Base-by-base conservation (phyloP, 2,797 vertebrate genomes). In the Sebastes kiyomatsui region DNA sequence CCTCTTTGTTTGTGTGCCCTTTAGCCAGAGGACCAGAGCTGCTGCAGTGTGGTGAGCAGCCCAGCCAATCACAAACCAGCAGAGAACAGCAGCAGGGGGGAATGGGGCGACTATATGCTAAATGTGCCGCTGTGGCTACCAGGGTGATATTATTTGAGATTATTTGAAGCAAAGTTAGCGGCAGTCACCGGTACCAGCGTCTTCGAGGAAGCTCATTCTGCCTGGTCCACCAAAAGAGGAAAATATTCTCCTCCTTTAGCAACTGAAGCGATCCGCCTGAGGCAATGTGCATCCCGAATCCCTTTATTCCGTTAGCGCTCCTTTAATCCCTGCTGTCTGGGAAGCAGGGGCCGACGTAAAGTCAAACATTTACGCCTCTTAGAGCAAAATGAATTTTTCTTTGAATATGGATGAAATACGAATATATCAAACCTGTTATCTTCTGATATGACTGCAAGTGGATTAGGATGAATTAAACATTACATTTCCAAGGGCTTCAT, bases 1-100 rank as follows among this genome's bases (percentile, higher is more conserved):
- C 61, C 85, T 90, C 87, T 92, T 93, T 93, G 91, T 92, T 83
- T 80, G 73, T 2, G 61, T 90, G 92, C 89, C 90, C 92, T 93
- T 93, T 92, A 88, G 90, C 86, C 84, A 72, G 74, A 85, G 84
- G 85, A 88, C 79, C 55, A n/a, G 79, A 83, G 88, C 88, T 61
- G 22, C 89, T 78, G 88, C 79, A 65, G 81, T 74, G 88, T 71
- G 72, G 70, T 74, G 74, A 71, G 32, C 72, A 46, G 55, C 60
- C n/a, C 83, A 33, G 81, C 91, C 90, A 86, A 87, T 90, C 86
- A 72, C 10, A 27, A 79, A 49, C 18, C 46, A 85, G 80, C 77
- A 18, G 55, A 84, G 75, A 85, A 73, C 52, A 5, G 76, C 75
- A 78, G 84, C 72, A 25, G 86, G 22, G 71, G 68, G 67, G 75